phyloP scores from a whole-genome alignment of 2,797 vertebrate species.

The Benthosema pterotum region DNA sequence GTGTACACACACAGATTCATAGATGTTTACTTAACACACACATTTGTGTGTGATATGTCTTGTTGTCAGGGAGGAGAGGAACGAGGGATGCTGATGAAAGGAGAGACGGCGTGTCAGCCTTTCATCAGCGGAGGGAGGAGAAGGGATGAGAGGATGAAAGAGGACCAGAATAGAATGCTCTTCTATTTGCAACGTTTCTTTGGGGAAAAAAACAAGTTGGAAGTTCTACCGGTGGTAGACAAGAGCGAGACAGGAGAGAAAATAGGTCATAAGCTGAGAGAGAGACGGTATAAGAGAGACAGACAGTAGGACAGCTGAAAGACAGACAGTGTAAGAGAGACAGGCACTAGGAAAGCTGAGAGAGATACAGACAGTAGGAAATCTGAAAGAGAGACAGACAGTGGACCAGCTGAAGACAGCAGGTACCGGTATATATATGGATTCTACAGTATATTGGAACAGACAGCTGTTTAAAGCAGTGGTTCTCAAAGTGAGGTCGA shows the following conservation, averaged over 20 bases:
- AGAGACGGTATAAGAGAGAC: too few relatives aligned
- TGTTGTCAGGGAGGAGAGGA: slow-evolving; percentile 3
- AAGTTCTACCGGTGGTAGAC: not conserved
- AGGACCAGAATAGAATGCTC: not conserved
- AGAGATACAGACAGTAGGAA: not conserved
- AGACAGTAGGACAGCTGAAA: too few relatives aligned
- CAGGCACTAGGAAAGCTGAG: not conserved
- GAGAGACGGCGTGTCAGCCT: not conserved
- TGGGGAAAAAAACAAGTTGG: too few relatives aligned
- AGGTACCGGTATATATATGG: too few relatives aligned
- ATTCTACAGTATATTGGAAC: too few relatives aligned
- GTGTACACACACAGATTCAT: too few relatives aligned
- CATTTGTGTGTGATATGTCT: not conserved
- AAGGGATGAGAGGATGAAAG: not conserved
- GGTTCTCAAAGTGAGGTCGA: too few relatives aligned
- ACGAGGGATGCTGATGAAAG: not conserved
- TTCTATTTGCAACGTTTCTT: too few relatives aligned
- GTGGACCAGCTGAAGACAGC: not conserved
- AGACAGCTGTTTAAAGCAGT: too few relatives aligned
- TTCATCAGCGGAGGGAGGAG: not conserved
- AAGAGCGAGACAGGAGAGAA: slow-evolving; percentile 1
- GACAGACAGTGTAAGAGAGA: too few relatives aligned
- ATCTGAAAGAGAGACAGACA: not conserved
- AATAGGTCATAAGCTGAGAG: too few relatives aligned
- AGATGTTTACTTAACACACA: not conserved